Percentiles rank a stretch among this genome's conserved stretches.
phyloP scores from a whole-genome alignment of 2,888 invertebrate genomes.

The Meloe dianella region DNA sequence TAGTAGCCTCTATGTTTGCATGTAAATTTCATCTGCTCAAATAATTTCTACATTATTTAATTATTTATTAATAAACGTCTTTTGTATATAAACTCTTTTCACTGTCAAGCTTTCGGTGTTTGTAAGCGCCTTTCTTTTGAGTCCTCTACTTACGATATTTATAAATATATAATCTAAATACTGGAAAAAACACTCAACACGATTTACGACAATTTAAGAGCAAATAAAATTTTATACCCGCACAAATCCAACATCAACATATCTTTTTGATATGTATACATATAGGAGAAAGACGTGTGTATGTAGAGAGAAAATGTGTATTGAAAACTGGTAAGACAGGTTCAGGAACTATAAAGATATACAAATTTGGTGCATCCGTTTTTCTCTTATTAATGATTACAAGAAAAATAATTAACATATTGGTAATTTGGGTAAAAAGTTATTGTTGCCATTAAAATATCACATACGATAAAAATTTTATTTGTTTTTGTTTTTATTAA shows the following conservation, averaged over 20 bases:
- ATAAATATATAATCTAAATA: slow-evolving; percentile 20
- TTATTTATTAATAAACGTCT: too few relatives aligned
- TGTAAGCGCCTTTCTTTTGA: too few relatives aligned
- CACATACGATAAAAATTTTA: neutral
- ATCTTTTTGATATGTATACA: neutral
- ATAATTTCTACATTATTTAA: too few relatives aligned
- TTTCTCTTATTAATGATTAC: slow-evolving; percentile 6
- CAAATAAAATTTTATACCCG: slow-evolving; percentile 30
- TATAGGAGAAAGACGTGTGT: neutral
- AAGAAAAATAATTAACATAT: slow-evolving; percentile 8
- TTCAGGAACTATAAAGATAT: slow-evolving; percentile 14
- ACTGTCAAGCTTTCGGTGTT: too few relatives aligned
- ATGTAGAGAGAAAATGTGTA: neutral
- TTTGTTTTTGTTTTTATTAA: too few relatives aligned
- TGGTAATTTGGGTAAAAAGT: neutral
- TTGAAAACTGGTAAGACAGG: slow-evolving; percentile 8
- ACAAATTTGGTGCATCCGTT: slow-evolving; percentile 17
- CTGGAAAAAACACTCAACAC: slow-evolving; percentile 19
- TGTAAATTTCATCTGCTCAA: too few relatives aligned
- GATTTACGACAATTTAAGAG: slow-evolving; percentile 22
- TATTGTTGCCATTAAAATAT: neutral
- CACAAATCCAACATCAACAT: slow-evolving; percentile 21
- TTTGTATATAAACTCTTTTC: too few relatives aligned
- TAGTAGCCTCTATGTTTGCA: too few relatives aligned
- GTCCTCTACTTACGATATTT: neutral